Percentiles rank a stretch among this genome's conserved stretches.
Conservation (phyloP, 2,797 vertebrate genomes). For the Huso huso region DNA sequence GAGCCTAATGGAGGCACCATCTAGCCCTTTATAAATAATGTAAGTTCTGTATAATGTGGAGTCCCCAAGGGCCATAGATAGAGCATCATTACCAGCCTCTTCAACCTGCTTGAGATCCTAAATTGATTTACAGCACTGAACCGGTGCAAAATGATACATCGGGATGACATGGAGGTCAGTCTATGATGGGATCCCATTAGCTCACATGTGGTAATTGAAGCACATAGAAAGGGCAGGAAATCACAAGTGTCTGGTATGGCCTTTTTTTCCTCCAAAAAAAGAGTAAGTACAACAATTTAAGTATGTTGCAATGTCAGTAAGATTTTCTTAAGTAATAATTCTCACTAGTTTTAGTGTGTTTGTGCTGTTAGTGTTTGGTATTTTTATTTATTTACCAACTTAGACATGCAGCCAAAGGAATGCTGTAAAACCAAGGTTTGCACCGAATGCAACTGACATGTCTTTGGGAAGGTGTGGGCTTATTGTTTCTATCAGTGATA, state of each 20-base stretch:
- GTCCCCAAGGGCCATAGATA: slow-evolving; percentile 80
- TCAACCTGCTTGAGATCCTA: slow-evolving; percentile 86
- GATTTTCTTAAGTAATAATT: background rate
- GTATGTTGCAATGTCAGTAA: background rate
- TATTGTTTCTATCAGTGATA: too few relatives aligned
- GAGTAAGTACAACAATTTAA: background rate
- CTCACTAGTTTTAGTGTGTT: background rate
- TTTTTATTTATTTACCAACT: background rate
- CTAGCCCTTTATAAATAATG: slow-evolving; percentile 98
- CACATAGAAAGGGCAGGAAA: slow-evolving; percentile 1
- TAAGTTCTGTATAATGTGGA: slow-evolving; percentile 92
- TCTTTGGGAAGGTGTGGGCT: too few relatives aligned
- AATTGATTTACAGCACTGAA: slow-evolving; percentile 99
- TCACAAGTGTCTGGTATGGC: background rate
- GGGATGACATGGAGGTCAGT: slow-evolving; percentile 75
- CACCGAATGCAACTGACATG: too few relatives aligned
- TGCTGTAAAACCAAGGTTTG: too few relatives aligned
- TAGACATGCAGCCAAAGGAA: too few relatives aligned
- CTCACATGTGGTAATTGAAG: slow-evolving; percentile 39
- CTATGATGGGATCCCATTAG: slow-evolving; percentile 71
- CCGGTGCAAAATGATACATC: slow-evolving; percentile 95
- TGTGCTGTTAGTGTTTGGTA: background rate
- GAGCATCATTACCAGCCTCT: slow-evolving; percentile 98
- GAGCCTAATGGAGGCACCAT: slow-evolving; percentile 92
- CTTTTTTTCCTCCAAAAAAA: background rate